phyloP scores from a whole-genome alignment of 2,113 vertebrate genomes.

The Eupsittula cactorum region DNA sequence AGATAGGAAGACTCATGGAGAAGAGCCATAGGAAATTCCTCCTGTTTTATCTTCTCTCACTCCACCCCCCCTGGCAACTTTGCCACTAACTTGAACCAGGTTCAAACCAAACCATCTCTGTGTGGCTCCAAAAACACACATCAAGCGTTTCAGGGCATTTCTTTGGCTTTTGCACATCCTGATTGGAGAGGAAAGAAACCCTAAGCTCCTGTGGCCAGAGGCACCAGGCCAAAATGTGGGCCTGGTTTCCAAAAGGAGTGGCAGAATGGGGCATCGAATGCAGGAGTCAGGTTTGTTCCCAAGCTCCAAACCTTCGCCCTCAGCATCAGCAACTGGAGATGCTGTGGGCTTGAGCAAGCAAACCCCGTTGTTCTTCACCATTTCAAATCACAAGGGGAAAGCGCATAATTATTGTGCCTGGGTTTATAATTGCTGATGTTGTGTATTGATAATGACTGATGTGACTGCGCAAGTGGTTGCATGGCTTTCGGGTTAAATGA shows the following conservation, averaged over 20 bases:
- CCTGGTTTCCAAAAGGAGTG: neutral
- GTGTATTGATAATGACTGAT: neutral
- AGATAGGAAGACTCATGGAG: neutral
- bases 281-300: neutral
- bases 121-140: neutral
- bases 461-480: neutral
- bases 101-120: neutral
- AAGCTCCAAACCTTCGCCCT: neutral
- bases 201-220: neutral
- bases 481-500: neutral
- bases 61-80: neutral
- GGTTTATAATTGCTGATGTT: neutral
- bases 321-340: neutral
- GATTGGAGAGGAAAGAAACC: neutral
- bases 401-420: neutral
- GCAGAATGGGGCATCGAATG: neutral
- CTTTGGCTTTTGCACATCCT: neutral
- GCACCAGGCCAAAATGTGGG: neutral
- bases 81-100: neutral
- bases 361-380: neutral
- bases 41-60: neutral
- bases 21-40: slow-evolving; percentile 4
- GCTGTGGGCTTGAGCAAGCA: neutral
- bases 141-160: neutral
- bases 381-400: neutral